A percentile compares a stretch with the other conserved stretches of the same genome.
phyloP scores from a whole-genome alignment of 2,797 vertebrate genomes.

The Periparus ater region DNA sequence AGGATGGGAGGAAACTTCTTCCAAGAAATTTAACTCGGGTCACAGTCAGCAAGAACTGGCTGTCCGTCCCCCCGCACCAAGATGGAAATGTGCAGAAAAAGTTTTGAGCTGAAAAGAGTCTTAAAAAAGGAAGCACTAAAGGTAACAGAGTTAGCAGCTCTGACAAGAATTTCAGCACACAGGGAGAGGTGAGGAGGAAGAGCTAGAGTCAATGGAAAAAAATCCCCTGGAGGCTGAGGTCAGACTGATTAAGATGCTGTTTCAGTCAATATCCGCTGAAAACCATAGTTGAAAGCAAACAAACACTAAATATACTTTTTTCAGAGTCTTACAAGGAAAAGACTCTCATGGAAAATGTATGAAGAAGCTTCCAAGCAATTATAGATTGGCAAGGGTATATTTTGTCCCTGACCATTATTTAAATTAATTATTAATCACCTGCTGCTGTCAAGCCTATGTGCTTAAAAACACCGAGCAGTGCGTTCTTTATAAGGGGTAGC shows the following conservation, averaged over 20 bases:
- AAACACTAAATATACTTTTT: constrained; percentile 34
- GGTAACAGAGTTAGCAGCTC: background rate
- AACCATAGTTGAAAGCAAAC: constrained; percentile 47
- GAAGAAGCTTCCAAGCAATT: constrained; percentile 31
- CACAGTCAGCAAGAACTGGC: background rate
- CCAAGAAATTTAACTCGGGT: background rate
- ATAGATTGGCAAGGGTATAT: constrained; percentile 3
- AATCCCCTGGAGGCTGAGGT: constrained; percentile 19
- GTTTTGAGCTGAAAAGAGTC: background rate
- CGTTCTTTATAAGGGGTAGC: background rate
- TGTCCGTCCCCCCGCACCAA: background rate
- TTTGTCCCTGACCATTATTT: constrained; percentile 30
- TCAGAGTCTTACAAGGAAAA: constrained; percentile 28
- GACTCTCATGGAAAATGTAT: constrained; percentile 34
- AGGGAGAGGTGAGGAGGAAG: background rate
- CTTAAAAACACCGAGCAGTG: background rate
- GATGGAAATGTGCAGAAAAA: background rate
- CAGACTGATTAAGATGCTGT: constrained; percentile 35
- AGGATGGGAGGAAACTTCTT: background rate
- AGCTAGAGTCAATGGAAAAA: constrained; percentile 31
- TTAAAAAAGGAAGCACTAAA: background rate
- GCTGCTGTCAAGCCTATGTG: background rate
- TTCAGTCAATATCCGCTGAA: constrained; percentile 41
- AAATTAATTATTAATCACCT: constrained; percentile 47
- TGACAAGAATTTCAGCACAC: constrained; percentile 37